phyloP scores from a whole-genome alignment of 2,797 vertebrate genomes.

The Enteromius unitaeniatus region DNA sequence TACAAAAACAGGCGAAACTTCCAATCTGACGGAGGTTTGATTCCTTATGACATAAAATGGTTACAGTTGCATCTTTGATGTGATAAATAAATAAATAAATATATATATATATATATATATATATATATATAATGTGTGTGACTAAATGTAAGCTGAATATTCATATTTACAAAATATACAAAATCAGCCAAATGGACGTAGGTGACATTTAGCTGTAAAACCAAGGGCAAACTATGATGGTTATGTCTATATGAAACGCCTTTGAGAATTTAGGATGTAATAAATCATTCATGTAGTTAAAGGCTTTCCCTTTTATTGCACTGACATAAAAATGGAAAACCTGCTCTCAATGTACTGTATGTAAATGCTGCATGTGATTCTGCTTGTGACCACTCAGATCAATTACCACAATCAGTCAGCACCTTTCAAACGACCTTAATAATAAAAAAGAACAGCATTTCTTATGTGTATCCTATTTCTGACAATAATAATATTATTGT shows the following conservation, averaged over 20 bases:
- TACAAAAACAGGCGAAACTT: not conserved
- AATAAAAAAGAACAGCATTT: too few species aligned
- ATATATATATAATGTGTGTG: too few species aligned
- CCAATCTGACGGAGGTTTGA: not conserved
- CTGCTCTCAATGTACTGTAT: not conserved
- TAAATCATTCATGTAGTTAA: slow-evolving; percentile 29
- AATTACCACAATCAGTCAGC: not conserved
- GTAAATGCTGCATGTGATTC: not conserved
- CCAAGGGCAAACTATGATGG: slow-evolving; percentile 1
- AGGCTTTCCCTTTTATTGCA: not conserved
- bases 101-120: too few species aligned
- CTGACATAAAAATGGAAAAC: not conserved
- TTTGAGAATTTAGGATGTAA: slow-evolving; percentile 23
- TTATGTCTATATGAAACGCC: slow-evolving; percentile 20
- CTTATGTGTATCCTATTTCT: not conserved
- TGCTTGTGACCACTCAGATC: not conserved
- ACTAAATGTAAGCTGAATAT: not conserved
- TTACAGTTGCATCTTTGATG: not conserved
- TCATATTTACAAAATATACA: slow-evolving; percentile 33
- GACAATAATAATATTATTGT: not conserved
- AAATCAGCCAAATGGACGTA: not conserved
- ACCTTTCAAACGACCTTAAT: not conserved
- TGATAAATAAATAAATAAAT: too few species aligned
- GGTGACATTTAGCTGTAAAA: slow-evolving; percentile 14
- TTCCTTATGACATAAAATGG: not conserved